Percentiles rank a stretch among this genome's conserved stretches.
Evolutionary conservation across 2,797 vertebrate species (phyloP).

Genomic region (Clarias laeviceps): DNA sequence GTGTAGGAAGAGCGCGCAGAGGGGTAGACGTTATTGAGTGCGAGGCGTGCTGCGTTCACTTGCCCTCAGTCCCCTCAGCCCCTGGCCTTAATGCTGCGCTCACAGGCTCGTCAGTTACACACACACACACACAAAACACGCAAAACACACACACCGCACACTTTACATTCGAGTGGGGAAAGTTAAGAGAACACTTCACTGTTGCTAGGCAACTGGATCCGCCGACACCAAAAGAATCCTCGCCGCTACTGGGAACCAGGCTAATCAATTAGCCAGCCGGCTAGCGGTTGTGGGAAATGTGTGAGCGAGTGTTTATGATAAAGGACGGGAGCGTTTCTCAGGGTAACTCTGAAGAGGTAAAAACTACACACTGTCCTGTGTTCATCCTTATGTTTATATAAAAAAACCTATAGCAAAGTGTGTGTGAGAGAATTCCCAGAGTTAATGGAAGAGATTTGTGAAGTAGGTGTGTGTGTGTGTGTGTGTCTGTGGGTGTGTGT

Average conservation of each 20-base stretch:
- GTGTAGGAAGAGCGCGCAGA: not conserved
- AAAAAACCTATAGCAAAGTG: not conserved
- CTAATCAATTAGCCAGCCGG: not conserved
- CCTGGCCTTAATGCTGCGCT: not conserved
- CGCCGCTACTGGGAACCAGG: not conserved
- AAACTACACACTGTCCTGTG: not conserved
- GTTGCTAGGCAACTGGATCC: slow-evolving; percentile 8
- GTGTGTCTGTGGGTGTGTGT: slow-evolving; percentile 14
- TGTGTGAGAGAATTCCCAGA: slow-evolving; percentile 6
- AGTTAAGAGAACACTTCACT: not conserved
- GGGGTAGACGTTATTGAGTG: no score
- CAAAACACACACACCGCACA: not conserved
- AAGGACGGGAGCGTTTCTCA: not conserved
- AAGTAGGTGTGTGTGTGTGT: not conserved
- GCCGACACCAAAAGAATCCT: not conserved
- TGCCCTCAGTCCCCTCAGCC: not conserved
- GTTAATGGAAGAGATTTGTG: not conserved
- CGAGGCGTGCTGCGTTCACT: not conserved
- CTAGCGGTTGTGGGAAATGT: not conserved
- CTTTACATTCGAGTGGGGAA: slow-evolving; percentile 1
- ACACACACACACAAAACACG: not conserved
- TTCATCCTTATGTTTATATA: not conserved
- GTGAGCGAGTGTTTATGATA: not conserved
- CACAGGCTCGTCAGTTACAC: not conserved
- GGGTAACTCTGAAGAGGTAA: not conserved